A percentile compares a stretch with the other conserved stretches of the same genome.
Evolutionary conservation across 2,113 vertebrate genomes (phyloP).

Genomic region (Aegithalos caudatus): DNA sequence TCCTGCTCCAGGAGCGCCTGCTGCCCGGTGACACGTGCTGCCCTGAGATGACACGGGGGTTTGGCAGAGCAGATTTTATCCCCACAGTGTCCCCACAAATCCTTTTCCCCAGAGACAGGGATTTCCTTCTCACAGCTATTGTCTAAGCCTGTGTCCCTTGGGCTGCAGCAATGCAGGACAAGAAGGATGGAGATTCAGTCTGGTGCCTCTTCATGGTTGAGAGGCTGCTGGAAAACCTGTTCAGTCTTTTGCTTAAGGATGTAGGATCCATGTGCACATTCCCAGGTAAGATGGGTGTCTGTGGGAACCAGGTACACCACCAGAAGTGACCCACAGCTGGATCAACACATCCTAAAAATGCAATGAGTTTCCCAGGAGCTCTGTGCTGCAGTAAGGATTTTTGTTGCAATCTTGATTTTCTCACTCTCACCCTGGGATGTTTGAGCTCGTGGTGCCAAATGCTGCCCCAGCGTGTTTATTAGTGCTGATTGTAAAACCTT

Average conservation of each 20-base stretch:
- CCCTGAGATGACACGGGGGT: not conserved
- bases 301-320: fast-evolving
- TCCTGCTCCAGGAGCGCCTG: not conserved
- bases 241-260: not conserved
- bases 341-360: not conserved
- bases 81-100: fast-evolving
- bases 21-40: fast-evolving
- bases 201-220: not conserved
- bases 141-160: fast-evolving
- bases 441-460: not conserved
- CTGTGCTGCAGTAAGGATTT: not conserved
- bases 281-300: fast-evolving
- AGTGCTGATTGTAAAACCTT: slow-evolving; percentile 29
- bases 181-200: fast-evolving
- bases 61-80: fast-evolving
- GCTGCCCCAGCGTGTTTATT: not conserved
- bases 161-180: fast-evolving
- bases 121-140: fast-evolving
- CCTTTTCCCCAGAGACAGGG: not conserved
- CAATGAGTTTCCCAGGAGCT: not conserved
- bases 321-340: not conserved
- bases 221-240: not conserved
- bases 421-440: not conserved
- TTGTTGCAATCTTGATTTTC: not conserved
- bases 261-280: not conserved